Percentiles rank a stretch among this genome's conserved stretches.
These are phyloP conservation scores for Cistogaster globosa DNA, from an alignment of 2,888 invertebrate genomes.

Conservation along the genomic window DNA sequence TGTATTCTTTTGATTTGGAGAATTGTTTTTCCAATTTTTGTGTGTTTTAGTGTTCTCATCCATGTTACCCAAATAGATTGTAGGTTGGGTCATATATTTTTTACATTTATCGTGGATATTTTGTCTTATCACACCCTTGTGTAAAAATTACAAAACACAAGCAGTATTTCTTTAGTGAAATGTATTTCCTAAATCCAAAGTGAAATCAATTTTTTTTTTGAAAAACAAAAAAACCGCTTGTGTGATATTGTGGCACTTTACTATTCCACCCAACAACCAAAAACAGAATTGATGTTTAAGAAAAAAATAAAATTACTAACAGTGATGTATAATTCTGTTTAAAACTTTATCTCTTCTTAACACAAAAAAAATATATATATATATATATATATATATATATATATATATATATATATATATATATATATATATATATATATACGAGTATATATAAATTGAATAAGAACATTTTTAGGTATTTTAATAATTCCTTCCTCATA, in stretches of 20 bases:
- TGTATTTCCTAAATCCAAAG: constrained; percentile 20
- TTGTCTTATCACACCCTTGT: constrained; percentile 81
- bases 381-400: too few species aligned
- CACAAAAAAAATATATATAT: too few species aligned
- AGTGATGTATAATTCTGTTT: too few species aligned
- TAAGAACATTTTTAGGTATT: too few species aligned
- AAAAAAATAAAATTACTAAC: too few species aligned
- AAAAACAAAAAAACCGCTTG: neutral
- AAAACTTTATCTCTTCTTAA: too few species aligned
- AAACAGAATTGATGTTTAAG: constrained; percentile 36
- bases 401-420: too few species aligned
- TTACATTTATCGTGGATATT: constrained; percentile 81
- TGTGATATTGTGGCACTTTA: constrained; percentile 40
- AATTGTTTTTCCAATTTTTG: constrained; percentile 40
- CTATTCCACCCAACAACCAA: constrained; percentile 54
- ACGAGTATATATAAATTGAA: too few species aligned
- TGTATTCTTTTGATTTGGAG: constrained; percentile 59
- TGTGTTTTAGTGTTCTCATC: constrained; percentile 27
- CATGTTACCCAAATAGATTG: constrained; percentile 51
- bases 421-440: too few species aligned
- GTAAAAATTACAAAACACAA: constrained; percentile 40
- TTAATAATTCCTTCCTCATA: too few species aligned
- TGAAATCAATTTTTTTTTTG: constrained; percentile 25
- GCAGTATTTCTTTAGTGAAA: constrained; percentile 36
- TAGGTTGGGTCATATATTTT: constrained; percentile 79